These are phyloP conservation scores for Procambarus virginalis DNA, from an alignment of 1,140 invertebrate genomes.

Conservation along the genomic window DNA sequence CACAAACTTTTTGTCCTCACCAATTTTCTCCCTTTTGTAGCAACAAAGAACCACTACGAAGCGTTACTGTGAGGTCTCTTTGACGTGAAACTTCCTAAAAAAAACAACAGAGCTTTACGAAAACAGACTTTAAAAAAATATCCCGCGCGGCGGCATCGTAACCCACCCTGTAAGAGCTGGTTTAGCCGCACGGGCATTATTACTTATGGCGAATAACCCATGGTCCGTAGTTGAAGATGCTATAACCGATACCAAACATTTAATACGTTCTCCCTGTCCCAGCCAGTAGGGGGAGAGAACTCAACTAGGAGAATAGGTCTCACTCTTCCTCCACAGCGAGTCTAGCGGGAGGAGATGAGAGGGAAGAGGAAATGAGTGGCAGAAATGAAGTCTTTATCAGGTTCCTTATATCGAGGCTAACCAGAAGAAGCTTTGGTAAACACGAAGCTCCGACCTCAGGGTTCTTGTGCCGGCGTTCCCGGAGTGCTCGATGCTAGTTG, in stretches of 20 bases:
- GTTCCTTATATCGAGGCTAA: constrained; percentile 35
- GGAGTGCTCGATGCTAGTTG: background rate
- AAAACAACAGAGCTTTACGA: background rate
- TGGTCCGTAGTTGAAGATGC: constrained; percentile 23
- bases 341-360: background rate
- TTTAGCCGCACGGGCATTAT: constrained; percentile 31
- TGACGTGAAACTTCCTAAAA: background rate
- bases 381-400: constrained; percentile 12
- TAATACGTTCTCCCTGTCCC: background rate
- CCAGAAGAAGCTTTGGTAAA: constrained; percentile 40
- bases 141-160: background rate
- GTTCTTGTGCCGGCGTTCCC: background rate
- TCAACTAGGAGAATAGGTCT: too few relatives aligned
- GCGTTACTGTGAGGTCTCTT: background rate
- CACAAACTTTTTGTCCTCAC: background rate
- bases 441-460: constrained; percentile 18
- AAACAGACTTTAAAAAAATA: background rate
- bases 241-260: constrained; percentile 34
- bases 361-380: constrained; percentile 34
- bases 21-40: background rate
- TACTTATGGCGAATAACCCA: constrained; percentile 36
- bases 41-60: background rate
- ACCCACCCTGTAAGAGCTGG: constrained; percentile 34
- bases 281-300: background rate
- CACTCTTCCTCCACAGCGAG: background rate